Conservation (phyloP, 2,888 invertebrate species). For the Cheilosia pagana region DNA sequence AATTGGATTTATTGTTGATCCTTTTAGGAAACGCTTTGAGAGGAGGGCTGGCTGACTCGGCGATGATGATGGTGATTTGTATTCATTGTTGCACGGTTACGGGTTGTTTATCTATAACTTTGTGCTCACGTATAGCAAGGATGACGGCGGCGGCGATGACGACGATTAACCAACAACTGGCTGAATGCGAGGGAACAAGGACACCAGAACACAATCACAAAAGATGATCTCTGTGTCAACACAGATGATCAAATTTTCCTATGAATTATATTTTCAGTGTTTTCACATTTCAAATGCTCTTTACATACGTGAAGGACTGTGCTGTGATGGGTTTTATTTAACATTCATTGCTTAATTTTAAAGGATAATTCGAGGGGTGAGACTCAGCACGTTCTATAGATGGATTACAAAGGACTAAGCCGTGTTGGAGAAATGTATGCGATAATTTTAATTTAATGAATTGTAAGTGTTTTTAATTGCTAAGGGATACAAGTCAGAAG, state of each 20-base stretch:
- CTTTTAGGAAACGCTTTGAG: slow-evolving; percentile 54
- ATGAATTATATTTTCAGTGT: slow-evolving; percentile 65
- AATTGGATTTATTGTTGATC: slow-evolving; percentile 72
- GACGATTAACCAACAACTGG: slow-evolving; percentile 45
- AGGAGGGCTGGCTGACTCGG: slow-evolving; percentile 37
- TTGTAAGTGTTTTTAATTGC: slow-evolving; percentile 48
- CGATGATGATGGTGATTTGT: slow-evolving; percentile 66
- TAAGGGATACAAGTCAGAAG: neutral
- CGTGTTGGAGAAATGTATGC: slow-evolving; percentile 38
- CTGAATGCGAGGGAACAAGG: slow-evolving; percentile 20
- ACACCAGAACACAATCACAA: slow-evolving; percentile 58
- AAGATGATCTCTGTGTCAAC: slow-evolving; percentile 83
- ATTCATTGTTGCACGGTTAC: slow-evolving; percentile 75
- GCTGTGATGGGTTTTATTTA: slow-evolving; percentile 47
- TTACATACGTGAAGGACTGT: slow-evolving; percentile 64
- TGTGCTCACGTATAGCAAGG: slow-evolving; percentile 48
- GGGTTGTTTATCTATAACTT: slow-evolving; percentile 73
- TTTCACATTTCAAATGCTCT: slow-evolving; percentile 60
- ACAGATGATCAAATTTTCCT: slow-evolving; percentile 83
- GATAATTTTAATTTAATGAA: slow-evolving; percentile 68
- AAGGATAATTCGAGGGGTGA: slow-evolving; percentile 68
- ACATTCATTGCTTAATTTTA: slow-evolving; percentile 71
- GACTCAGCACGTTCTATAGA: slow-evolving; percentile 59
- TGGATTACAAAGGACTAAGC: slow-evolving; percentile 68
- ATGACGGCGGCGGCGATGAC: slow-evolving; percentile 57